Evolutionary conservation across 2,113 vertebrate genomes (phyloP).

Genomic region (Mormyrus lacerda): DNA sequence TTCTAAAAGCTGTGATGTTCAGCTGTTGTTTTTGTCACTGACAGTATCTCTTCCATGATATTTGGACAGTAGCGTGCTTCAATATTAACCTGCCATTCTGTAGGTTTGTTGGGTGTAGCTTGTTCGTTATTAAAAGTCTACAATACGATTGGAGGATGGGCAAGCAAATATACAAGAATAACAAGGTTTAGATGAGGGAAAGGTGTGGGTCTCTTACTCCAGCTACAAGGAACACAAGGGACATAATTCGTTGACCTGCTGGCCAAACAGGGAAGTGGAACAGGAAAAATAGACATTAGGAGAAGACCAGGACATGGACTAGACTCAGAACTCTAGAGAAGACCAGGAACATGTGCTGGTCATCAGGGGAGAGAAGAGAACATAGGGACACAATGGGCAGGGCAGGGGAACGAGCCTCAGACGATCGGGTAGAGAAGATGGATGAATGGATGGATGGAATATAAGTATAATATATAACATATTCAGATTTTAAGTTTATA

Average conservation of each 20-base stretch:
- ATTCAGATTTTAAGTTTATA: not conserved
- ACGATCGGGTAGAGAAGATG: not conserved
- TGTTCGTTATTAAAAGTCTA: not conserved
- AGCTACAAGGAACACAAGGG: not conserved
- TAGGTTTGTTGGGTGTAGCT: not conserved
- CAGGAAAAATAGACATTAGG: not conserved
- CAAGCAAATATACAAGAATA: not conserved
- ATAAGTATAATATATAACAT: not conserved
- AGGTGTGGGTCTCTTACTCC: not conserved
- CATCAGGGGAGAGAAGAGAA: not conserved
- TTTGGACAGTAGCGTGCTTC: not conserved
- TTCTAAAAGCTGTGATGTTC: not conserved
- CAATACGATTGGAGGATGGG: not conserved
- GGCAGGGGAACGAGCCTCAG: not conserved
- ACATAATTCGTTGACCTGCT: not conserved
- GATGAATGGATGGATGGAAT: not conserved
- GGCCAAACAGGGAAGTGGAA: not conserved
- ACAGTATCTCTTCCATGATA: not conserved
- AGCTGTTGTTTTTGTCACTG: not conserved
- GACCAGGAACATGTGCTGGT: not conserved
- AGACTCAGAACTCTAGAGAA: not conserved
- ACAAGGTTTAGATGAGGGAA: not conserved
- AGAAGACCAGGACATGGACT: not conserved
- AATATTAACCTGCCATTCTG: not conserved
- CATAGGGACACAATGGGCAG: not conserved